Evolutionary conservation across 2,888 invertebrate species (phyloP).

Genomic region (Drepana falcataria): DNA sequence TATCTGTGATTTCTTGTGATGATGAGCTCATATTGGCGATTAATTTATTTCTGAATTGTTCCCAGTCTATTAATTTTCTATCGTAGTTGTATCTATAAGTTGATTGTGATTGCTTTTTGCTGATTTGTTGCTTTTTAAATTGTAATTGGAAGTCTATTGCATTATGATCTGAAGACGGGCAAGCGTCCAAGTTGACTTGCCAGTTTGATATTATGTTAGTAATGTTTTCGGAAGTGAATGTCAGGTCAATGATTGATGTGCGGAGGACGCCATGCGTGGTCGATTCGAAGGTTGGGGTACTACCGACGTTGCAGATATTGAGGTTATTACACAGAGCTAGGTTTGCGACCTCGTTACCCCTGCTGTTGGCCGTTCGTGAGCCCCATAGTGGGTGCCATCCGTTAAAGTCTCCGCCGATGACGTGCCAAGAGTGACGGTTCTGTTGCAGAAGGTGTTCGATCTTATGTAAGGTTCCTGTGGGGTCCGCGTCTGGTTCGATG

Average conservation of each 20-base stretch:
- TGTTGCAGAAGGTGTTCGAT: conserved; percentile 6
- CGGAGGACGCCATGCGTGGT: neutral
- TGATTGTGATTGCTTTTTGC: too few relatives aligned
- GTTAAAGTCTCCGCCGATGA: conserved; percentile 22
- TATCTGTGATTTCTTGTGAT: too few relatives aligned
- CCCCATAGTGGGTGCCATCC: conserved; percentile 22
- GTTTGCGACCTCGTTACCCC: neutral
- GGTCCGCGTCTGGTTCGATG: conserved; percentile 11
- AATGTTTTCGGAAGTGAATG: neutral
- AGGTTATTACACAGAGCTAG: neutral
- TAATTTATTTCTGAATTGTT: too few relatives aligned
- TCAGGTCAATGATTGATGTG: conserved; percentile 6
- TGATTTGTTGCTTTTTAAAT: too few relatives aligned
- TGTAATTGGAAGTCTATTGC: too few relatives aligned
- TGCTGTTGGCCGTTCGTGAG: conserved; percentile 4
- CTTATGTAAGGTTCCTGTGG: neutral
- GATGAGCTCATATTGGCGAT: too few relatives aligned
- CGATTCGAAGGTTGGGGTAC: conserved; percentile 2
- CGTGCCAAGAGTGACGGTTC: neutral
- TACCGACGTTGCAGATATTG: conserved; percentile 1
- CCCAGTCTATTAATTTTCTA: too few relatives aligned
- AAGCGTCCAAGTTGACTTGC: neutral
- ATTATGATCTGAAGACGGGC: neutral
- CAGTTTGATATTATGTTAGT: neutral
- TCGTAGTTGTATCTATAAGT: too few relatives aligned